Base-by-base conservation (phyloP, 1,140 invertebrate species). In the Radopholus similis region DNA sequence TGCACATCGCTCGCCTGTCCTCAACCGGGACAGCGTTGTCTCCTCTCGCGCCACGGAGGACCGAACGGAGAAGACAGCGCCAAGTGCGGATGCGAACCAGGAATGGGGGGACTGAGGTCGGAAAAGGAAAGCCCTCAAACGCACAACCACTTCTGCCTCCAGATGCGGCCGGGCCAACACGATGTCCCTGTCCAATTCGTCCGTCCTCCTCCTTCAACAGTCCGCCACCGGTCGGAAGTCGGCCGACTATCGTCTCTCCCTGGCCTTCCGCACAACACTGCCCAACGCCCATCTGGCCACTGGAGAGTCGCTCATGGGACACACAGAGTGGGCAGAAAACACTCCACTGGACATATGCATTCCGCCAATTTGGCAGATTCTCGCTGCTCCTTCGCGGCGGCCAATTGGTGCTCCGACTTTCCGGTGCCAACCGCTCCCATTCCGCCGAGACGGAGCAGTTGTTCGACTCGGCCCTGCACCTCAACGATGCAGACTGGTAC, bases 401-500 rank as follows among this genome's bases (percentile, higher is more conserved):
- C 42, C 26, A 13, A 15, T 21, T 62, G 18, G 32, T 4, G 23
- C 0, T 62, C 8, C 42, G 30, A 51, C 21, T 62, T n/a, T 5
- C 3, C n/a, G 49, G 32, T 13, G n/a, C 30, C n/a, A 34, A 49
- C n/a, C 21, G 21, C 49, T 32, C 30, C 35, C n/a, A 4, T 30
- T 53, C n/a, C 28, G 15, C 28, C 15, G 49, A n/a, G 4, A 35
- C 9, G 28, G 42, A 44, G 38, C 42, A 28, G 49, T 9, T 49
- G 32, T 42, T 23, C 21, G 6, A 62, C 35, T 40, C 23, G n/a
- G 42, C 21, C 21, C 30, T 76, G 15, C 35, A 23, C 44, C 44
- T 76, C 42, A 76, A 74, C 40, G 74, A 76, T 40, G 74, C 58
- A 3, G 53, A 68, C 21, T 76, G 75, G 75, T 77, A 76, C 56